Base-by-base conservation (phyloP, 2,797 vertebrate species). In the Oreochromis grahami region DNA sequence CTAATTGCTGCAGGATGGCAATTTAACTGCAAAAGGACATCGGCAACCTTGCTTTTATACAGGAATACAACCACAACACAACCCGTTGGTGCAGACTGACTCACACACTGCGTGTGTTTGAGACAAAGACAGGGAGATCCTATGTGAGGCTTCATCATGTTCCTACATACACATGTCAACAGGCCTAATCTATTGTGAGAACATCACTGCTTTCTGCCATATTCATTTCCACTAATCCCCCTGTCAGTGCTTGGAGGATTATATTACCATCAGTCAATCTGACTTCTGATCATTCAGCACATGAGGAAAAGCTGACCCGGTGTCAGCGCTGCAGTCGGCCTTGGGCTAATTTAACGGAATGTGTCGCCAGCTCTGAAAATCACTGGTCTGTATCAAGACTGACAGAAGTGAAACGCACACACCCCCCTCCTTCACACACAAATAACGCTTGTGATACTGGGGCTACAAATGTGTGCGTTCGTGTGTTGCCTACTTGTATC, bases 151-250 rank as follows among this genome's bases (percentile, higher is more conserved):
- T 84, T 55, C 77, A 24, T 76, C 80, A 60, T 17, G n/a, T 78
- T 74, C 21, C 5, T 34, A 60, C 80, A 81, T 89, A 92, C 86
- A 87, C 87, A 88, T 87, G 91, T 94, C 93, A 94, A 84, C 91
- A 82, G 36, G 14, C 89, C 90, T 85, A 52, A 86, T 88, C 85
- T 91, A 89, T 82, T 90, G 90, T 87, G 87, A 94, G 90, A 92
- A 87, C 78, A 85, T 85, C 68, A 68, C 87, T 82, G 79, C 83
- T 91, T 81, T 94, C 45, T 88, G 80, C 85, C 88, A 80, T 92
- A 93, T 92, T 87, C 84, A 82, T 91, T 94, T 91, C 86, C 87
- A 80, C 78, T 87, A 87, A 94, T 84, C 92, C 93, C 91, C 70
- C 36, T 72, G 70, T 89, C 89, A 78, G 87, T 74, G 83, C 84